Base-by-base conservation (phyloP, 2,113 vertebrate genomes). In the Clarias magur region DNA sequence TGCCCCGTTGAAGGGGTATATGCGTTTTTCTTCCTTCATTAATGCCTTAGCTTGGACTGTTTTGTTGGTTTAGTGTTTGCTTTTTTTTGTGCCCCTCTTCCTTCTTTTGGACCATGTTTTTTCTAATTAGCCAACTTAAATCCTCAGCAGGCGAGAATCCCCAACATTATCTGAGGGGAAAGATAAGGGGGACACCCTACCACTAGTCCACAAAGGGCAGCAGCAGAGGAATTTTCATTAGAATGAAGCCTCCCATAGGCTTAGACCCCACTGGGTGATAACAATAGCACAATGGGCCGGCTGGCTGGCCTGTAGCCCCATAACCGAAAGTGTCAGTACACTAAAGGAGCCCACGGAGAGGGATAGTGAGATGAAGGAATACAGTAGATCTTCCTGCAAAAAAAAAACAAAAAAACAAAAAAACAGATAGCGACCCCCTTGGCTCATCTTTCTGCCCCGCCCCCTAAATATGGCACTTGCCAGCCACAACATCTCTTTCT, bases 141-240 rank as follows among this genome's bases (percentile, higher is more conserved):
- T 92, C 92, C 94, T 92, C 95, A 95, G 93, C 94, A 93, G 93
- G 95, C 93, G 85, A 94, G 90, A 90, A 91, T 90, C 89, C 90
- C 84, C 78, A 80, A 87, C 91, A 91, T 92, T 90, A 89, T 93
- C 92, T 88, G 89, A 88, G 78, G 87, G 89, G 89, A 90, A 93
- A 93, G 92, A 94, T 92, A 93, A 95, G 93, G 86, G 86, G 82
- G 93, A 92, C 80, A 80, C 80, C 92, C 92, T 93, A 91, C 93
- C 88, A 94, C 90, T 90, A 86, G 80, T 88, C 87, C 92, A 96
- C 91, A 95, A 95, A 95, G 94, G 93, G 90, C 93, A 93, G 91
- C 89, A 93, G 89, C 87, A 78, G 87, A 94, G 95, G 91, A 91
- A 96, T 97, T 96, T 96, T 96, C 96, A 94, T 96, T 93, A 95